Evolutionary conservation across 2,888 invertebrate species (phyloP), one percentile per base, ranked within the genome.

Genomic region (Barypeithes pellucidus): DNA sequence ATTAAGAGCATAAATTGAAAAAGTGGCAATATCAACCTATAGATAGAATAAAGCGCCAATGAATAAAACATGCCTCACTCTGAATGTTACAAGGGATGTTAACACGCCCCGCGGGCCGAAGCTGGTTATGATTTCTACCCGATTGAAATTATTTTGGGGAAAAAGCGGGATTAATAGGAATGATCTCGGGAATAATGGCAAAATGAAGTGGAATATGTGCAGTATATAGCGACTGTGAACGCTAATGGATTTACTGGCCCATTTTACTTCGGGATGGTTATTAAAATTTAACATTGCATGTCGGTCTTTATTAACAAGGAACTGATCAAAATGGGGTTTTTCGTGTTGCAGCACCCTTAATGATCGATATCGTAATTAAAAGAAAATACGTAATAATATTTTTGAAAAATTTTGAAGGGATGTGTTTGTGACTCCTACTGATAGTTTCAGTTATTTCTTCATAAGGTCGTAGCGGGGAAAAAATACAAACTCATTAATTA

Each of bases 131-230:
- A 70, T 63, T 65, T 45, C 65, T 50, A 43, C 18, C 71, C 14
- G 65, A 45, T 65, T 65, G 54, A 59, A 65, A 65, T 65, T 59
- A 71, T 70, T 70, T 70, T 54, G 54, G 69, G 57, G 18, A 71
- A 71, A 71, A 54, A 43, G 14, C 29, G 57, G 22, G 29, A 71
- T 71, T 71, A 71, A 71, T 65, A 63, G 63, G 39, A 63, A 68
- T 54, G 61, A 52, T 68, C 69, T 63, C 62, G 62, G 54, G 69
- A 50, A 62, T 41, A 52, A 62, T 62, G 39, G 57, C 54, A 22
- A 54, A 69, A 69, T 69, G 69, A 69, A 63, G 63, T 69, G 47
- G 68, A 54, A 60, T 61, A 60, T 61, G 24, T 61, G 67, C 47
- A 20, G 29, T 59, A 16, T 33, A 57, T 57, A 57, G 3, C 18